Evolutionary conservation across 1,140 invertebrate genomes (phyloP).

Genomic region (Tachypleus tridentatus): DNA sequence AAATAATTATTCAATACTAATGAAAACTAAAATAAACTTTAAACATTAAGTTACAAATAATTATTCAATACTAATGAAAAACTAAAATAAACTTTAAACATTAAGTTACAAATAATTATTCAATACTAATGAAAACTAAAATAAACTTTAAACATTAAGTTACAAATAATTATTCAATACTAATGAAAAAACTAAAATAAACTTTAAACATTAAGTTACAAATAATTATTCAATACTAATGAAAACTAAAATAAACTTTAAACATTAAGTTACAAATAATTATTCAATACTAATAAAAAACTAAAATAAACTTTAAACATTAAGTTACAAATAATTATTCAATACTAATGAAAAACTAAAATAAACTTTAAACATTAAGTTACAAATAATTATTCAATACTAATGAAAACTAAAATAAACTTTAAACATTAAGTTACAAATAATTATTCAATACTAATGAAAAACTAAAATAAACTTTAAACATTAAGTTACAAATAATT

Average conservation of each 20-base stretch:
- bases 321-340: not conserved
- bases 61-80: not conserved
- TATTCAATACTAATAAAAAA: not conserved
- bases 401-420: no score
- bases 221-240: not conserved
- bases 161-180: not conserved
- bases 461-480: no score
- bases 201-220: not conserved
- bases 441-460: not conserved
- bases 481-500: constrained; percentile 1
- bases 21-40: no score
- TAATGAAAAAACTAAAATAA: no score
- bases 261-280: constrained; percentile 1
- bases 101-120: not conserved
- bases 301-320: not conserved
- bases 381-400: not conserved
- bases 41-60: not conserved
- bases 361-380: not conserved
- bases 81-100: not conserved
- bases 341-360: not conserved
- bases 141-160: not conserved
- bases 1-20: not conserved
- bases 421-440: not conserved
- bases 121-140: not conserved
- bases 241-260: no score